phyloP scores from a whole-genome alignment of 35 echinoderm and acorn worm genomes.

The Eucidaris tribuloides region DNA sequence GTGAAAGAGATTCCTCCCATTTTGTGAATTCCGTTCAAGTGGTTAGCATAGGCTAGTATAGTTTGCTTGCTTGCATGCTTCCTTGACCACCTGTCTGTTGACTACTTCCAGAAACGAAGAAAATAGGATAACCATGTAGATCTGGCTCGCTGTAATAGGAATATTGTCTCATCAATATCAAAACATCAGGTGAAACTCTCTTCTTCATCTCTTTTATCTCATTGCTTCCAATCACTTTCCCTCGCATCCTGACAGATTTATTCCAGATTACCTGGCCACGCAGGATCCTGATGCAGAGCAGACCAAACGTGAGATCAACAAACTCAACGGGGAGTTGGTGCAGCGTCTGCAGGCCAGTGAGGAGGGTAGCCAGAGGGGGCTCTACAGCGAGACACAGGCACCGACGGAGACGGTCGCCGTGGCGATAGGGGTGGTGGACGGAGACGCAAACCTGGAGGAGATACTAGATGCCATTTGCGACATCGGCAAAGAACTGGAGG shows the following conservation, averaged over 20 bases:
- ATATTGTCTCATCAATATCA: neutral
- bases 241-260: conserved; percentile 58
- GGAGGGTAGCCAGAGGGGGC: conserved; percentile 13
- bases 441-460: conserved; percentile 69
- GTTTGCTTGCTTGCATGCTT: neutral
- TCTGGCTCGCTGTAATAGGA: neutral
- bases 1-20: neutral
- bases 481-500: conserved; percentile 90
- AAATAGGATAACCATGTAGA: no score
- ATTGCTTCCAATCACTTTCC: neutral
- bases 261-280: conserved; percentile 80
- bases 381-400: neutral
- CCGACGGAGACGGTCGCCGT: conserved; percentile 54
- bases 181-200: neutral
- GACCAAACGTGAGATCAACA: conserved; percentile 56
- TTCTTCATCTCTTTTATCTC: neutral
- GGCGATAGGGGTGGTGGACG: conserved; percentile 59
- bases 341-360: conserved; percentile 70
- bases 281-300: conserved; percentile 74
- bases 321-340: conserved; percentile 79
- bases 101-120: no score
- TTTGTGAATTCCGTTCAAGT: neutral
- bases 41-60: neutral
- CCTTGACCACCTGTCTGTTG: neutral
- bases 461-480: conserved; percentile 64